Evolutionary conservation across 53 echinoderm and acorn worm genomes (phyloP).

Genomic region (Stichopus horrens): DNA sequence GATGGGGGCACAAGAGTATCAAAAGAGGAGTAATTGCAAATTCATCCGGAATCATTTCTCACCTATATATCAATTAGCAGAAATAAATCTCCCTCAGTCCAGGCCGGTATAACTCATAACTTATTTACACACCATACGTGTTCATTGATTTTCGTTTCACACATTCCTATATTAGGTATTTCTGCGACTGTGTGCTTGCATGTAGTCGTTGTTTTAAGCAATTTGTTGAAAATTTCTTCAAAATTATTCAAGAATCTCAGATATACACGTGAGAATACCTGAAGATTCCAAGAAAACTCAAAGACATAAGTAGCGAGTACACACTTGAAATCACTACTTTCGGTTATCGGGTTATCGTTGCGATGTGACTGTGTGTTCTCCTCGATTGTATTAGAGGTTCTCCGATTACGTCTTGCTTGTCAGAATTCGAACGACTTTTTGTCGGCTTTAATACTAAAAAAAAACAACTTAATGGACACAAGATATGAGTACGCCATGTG

Average conservation of each 20-base stretch:
- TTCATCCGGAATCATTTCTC: too few species aligned
- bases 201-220: too few species aligned
- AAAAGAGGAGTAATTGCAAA: too few species aligned
- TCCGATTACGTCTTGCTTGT: background rate
- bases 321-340: background rate
- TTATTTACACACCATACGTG: too few species aligned
- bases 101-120: too few species aligned
- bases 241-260: background rate
- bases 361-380: background rate
- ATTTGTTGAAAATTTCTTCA: background rate
- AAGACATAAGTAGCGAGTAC: background rate
- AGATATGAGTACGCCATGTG: background rate
- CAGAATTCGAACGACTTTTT: background rate
- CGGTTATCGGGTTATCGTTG: background rate
- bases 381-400: background rate
- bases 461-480: background rate
- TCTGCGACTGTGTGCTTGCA: too few species aligned
- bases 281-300: background rate
- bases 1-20: too few species aligned
- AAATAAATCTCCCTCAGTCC: too few species aligned
- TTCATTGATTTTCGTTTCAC: too few species aligned
- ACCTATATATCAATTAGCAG: too few species aligned
- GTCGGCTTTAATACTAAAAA: background rate
- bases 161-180: too few species aligned
- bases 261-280: background rate